These are phyloP conservation scores for Sparus aurata DNA, from an alignment of 2,797 vertebrate species.

Conservation along the genomic window DNA sequence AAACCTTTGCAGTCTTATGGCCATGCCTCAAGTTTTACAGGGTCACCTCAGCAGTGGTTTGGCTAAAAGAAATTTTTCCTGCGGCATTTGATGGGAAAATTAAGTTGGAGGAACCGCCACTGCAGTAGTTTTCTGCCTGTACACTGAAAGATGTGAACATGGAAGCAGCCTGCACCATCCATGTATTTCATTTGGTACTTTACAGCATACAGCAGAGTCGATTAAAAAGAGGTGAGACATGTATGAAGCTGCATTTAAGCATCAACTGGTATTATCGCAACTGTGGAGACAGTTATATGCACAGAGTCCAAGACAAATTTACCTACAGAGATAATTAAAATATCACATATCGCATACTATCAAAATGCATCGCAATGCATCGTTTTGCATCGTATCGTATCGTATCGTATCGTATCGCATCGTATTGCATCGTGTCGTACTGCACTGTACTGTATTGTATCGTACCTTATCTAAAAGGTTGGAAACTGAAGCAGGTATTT, in stretches of 20 bases:
- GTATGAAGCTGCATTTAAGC: slow-evolving; percentile 27
- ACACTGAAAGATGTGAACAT: slow-evolving; percentile 48
- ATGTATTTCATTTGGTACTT: slow-evolving; percentile 47
- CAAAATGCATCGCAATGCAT: no score
- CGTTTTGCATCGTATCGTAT: no score
- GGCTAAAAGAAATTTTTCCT: slow-evolving; percentile 41
- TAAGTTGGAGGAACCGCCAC: slow-evolving; percentile 57
- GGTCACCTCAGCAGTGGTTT: slow-evolving; percentile 49
- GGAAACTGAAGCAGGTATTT: background rate
- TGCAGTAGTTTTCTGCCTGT: slow-evolving; percentile 49
- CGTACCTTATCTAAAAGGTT: background rate
- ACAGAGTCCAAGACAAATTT: no score
- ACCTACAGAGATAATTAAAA: no score
- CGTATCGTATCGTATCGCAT: no score
- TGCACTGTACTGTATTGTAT: no score
- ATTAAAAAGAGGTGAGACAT: slow-evolving; percentile 27
- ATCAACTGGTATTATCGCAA: background rate
- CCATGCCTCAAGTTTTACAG: slow-evolving; percentile 63
- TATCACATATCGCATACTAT: no score
- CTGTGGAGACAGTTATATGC: no score
- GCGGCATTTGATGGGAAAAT: slow-evolving; percentile 61
- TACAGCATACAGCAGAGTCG: slow-evolving; percentile 32
- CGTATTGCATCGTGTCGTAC: no score
- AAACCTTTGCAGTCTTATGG: slow-evolving; percentile 54
- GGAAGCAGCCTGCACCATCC: slow-evolving; percentile 38